Conservation (phyloP, 2,113 vertebrate species). For the Xiphias gladius region DNA sequence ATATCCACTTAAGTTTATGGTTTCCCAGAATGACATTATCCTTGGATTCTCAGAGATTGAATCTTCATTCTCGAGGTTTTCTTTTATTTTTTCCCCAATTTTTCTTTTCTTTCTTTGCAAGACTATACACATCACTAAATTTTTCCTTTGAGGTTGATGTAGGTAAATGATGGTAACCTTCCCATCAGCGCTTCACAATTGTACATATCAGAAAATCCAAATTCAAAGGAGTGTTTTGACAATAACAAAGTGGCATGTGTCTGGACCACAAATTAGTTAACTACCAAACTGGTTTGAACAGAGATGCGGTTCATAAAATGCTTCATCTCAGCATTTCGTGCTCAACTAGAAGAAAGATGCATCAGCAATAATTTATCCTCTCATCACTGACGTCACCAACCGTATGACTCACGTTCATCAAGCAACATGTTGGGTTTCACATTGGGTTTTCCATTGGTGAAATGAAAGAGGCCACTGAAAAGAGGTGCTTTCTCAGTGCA, state of each 20-base stretch:
- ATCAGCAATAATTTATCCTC: conserved; percentile 34
- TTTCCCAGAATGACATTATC: neutral
- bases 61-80: neutral
- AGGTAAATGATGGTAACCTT: neutral
- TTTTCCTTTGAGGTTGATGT: neutral
- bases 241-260: conserved; percentile 20
- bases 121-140: neutral
- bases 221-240: conserved; percentile 37
- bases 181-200: conserved; percentile 7
- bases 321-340: conserved; percentile 32
- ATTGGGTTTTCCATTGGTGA: neutral
- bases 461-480: conserved; percentile 11
- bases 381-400: neutral
- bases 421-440: conserved; percentile 1
- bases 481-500: neutral
- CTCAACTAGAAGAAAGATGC: neutral
- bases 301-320: conserved; percentile 19
- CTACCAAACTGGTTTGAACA: conserved; percentile 47
- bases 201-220: conserved; percentile 1
- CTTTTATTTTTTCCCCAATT: neutral
- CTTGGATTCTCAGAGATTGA: neutral
- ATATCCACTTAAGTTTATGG: neutral
- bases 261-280: conserved; percentile 46
- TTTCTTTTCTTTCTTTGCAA: neutral
- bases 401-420: conserved; percentile 6